phyloP scores from a whole-genome alignment of 1,140 invertebrate species.

The Arctopsyche grandis region DNA sequence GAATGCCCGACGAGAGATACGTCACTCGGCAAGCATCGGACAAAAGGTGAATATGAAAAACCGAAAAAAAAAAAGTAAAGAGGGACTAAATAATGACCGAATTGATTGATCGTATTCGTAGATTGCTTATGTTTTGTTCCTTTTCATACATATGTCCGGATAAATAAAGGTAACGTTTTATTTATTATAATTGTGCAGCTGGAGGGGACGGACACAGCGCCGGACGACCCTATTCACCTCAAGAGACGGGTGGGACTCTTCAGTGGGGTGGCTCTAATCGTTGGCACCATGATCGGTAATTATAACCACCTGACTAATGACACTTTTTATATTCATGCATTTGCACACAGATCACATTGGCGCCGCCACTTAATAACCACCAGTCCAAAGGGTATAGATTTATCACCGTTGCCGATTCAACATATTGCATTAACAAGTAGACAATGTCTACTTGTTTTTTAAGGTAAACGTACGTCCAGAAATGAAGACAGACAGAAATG shows the following conservation, averaged over 20 bases:
- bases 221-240: slow-evolving; percentile 95
- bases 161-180: slow-evolving; percentile 9
- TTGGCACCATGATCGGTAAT: slow-evolving; percentile 92
- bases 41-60: slow-evolving; percentile 6
- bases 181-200: slow-evolving; percentile 62
- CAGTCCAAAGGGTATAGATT: too few relatives aligned
- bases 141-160: neutral
- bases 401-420: too few relatives aligned
- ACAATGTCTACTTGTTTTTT: too few relatives aligned
- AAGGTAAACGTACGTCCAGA: too few relatives aligned
- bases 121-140: too few relatives aligned
- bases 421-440: too few relatives aligned
- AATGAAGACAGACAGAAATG: too few relatives aligned
- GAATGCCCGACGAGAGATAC: too few relatives aligned
- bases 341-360: neutral
- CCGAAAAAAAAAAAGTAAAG: neutral
- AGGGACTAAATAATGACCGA: neutral
- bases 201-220: slow-evolving; percentile 90
- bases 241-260: slow-evolving; percentile 97
- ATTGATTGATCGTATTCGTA: neutral
- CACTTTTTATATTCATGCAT: neutral
- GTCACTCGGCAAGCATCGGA: neutral
- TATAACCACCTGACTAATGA: slow-evolving; percentile 40
- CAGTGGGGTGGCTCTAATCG: slow-evolving; percentile 98
- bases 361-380: too few relatives aligned